Evolutionary conservation across 2,113 vertebrate genomes (phyloP), one percentile per base, ranked within the genome.

Genomic region (Odobenus rosmarus): DNA sequence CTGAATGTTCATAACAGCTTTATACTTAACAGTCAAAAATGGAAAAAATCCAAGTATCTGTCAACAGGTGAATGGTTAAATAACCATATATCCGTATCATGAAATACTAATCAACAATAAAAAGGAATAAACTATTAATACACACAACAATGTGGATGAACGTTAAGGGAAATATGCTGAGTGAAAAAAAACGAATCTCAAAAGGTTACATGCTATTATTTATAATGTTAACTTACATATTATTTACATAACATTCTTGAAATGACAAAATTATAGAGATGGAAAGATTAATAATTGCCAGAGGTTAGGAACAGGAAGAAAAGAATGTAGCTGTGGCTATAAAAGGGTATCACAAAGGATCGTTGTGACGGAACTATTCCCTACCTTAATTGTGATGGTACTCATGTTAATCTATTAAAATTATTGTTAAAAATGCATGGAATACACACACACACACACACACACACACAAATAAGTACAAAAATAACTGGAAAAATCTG

Each of bases 81-180:
- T 13, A 28, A n/a, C 80, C 26, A 64, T 33, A 81, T 21, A 74
- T 1, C 6, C 51, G 28, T n/a, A 71, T 31, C n/a, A 81, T 1
- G 12, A 55, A 82, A 64, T 19, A 86, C 33, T 59, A 88, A 5
- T 36, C 12, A 53, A 55, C n/a, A 85, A 49, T 1, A 67, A 72
- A 79, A 55, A 74, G 24, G 36, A 74, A 79, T 19, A 49, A 94
- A 82, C 24, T 88, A 67, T 12, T 83, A 19, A 49, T 11, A 24
- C 26, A 61, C 3, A 93, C 3, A 64, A 72, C 71, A 77, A 74
- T 3, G 9, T 79, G 24, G 59, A 64, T 57, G 8, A 11, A 33
- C 57, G 9, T 82, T 49, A 93, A 81, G 49, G 83, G 21, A 85
- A 97, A 64, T 72, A 94, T 12, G n/a, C 61, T 39, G 28, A 95